Conservation (phyloP, 2,113 vertebrate genomes). For the Oncorhynchus keta region DNA sequence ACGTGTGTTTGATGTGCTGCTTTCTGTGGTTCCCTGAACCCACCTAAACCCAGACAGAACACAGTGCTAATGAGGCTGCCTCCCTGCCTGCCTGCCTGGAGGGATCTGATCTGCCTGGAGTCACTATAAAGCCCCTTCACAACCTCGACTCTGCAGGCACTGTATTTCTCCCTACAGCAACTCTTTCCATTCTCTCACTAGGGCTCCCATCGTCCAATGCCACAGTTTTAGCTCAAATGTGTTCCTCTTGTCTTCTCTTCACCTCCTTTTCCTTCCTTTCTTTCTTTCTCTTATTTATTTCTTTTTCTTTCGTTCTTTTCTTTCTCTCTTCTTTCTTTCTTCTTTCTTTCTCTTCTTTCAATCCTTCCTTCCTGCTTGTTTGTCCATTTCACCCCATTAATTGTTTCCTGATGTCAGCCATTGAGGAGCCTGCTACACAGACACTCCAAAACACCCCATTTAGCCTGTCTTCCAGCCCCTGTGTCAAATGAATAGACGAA, state of each 20-base stretch:
- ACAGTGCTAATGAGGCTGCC: slow-evolving; percentile 63
- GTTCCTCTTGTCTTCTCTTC: slow-evolving; percentile 23
- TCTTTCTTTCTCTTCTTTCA: neutral
- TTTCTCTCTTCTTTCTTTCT: neutral
- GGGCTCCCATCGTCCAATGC: slow-evolving; percentile 34
- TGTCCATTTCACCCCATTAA: slow-evolving; percentile 39
- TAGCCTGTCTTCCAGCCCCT: neutral
- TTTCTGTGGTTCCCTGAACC: neutral
- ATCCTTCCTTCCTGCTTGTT: slow-evolving; percentile 15
- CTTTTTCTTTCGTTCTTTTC: neutral
- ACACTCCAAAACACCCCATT: slow-evolving; percentile 16
- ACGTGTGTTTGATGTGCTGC: neutral
- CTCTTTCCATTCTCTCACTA: slow-evolving; percentile 51
- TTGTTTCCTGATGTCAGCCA: slow-evolving; percentile 36
- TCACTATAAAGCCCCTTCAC: slow-evolving; percentile 1
- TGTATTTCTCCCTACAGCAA: slow-evolving; percentile 44
- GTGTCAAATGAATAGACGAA: neutral
- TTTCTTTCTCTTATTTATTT: slow-evolving; percentile 9
- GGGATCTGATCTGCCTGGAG: slow-evolving; percentile 12
- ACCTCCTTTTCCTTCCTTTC: neutral
- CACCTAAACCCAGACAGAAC: slow-evolving; percentile 34
- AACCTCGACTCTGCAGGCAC: slow-evolving; percentile 27
- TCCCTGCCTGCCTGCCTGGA: slow-evolving; percentile 51
- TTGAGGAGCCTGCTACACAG: slow-evolving; percentile 9
- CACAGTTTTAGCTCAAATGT: slow-evolving; percentile 41